Evolutionary conservation across 2,888 invertebrate species (phyloP), one percentile per base, ranked within the genome.

Genomic region (Loripinus fragilis): DNA sequence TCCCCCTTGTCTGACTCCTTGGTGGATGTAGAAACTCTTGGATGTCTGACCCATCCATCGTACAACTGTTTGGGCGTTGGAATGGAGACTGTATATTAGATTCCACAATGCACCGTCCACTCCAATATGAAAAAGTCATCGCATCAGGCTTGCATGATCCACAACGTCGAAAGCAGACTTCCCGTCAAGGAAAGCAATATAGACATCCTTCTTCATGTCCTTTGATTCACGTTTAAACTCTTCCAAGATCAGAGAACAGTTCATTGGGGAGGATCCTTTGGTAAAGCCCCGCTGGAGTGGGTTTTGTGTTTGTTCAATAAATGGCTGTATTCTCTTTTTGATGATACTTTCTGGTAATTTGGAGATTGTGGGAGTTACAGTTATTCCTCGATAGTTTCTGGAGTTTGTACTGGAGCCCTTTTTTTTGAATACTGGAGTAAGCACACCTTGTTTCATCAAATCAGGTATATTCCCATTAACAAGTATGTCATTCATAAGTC

Each of bases 81-180:
- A 7, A 25, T 67, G 74, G 45, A 74, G 20, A 23, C 69, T 35
- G 25, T 55, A 28, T 20, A 71, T 55, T 2, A 38, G 25, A 15
- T 50, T 33, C 55, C 71, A 71, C 15, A 55, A 48, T 17, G n/a
- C 72, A 25, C 69, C 60, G 30, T 71, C 30, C 12, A 76, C 60
- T 3, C 68, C 67, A 23, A 38, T 33, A 25, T 72, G 71, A 33
- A 60, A 72, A 8, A 71, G 25, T 20, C 65, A 55, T 33, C 77
- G 12, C 20, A 77, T 25, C 8, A 77, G 67, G 52, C 70, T 65
- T 0, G 48, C 30, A 55, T 78, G 73, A 23, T 69, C 55, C 3
- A 78, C 60, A 0, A 65, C 74, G 38, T 78, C 70, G 28, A 78
- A 78, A 5, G 78, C 78, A 5, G 78, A 38, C 48, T 78, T 78